Base-by-base conservation (phyloP, 2,113 vertebrate genomes). In the Sinocyclocheilus grahami region DNA sequence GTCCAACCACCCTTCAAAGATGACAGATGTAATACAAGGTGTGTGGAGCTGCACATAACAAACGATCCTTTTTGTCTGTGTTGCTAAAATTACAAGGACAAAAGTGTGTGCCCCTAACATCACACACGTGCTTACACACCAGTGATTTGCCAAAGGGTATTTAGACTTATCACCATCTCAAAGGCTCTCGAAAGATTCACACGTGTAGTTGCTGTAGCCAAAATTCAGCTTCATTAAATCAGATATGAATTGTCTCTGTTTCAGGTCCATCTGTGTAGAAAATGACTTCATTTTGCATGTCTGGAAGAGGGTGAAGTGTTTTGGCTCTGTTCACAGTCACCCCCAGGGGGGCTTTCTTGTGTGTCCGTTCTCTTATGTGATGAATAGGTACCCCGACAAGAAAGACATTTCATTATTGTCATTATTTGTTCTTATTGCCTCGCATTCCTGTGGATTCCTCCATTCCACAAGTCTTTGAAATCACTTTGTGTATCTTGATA, bases 271-370 rank as follows among this genome's bases (percentile, higher is more conserved):
- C 48, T 72, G 81, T 83, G 65, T 55, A 69, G 27, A 82, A 37
- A 83, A 88, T 90, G 89, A 90, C 85, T 83, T 88, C 82, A 90
- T 87, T 58, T 83, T 71, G 79, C 87, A 88, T 88, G 87, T 75
- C 85, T 87, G 85, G 55, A 86, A 33, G 53, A 76, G 63, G 75
- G 46, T 71, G 42, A 78, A 37, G 81, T 65, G 30, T 46, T 46
- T 58, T 88, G 83, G 65, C 53, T 42, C 42, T 6, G 63, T 67
- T 33, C 53, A 58, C 72, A 12, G 71, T 82, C 79, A 22, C 55
- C 83, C 86, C 82, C 39, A 82, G n/a, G 72, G 82, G 80, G 83
- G 80, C 83, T 85, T 83, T 58, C 30, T 75, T 33, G 30, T 11
- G 39, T 74, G 62, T 83, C 24, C 27, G 18, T 12, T 78, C 62